These are phyloP conservation scores for Leptodactylus fuscus DNA, from an alignment of 2,113 vertebrate species.

Conservation along the genomic window DNA sequence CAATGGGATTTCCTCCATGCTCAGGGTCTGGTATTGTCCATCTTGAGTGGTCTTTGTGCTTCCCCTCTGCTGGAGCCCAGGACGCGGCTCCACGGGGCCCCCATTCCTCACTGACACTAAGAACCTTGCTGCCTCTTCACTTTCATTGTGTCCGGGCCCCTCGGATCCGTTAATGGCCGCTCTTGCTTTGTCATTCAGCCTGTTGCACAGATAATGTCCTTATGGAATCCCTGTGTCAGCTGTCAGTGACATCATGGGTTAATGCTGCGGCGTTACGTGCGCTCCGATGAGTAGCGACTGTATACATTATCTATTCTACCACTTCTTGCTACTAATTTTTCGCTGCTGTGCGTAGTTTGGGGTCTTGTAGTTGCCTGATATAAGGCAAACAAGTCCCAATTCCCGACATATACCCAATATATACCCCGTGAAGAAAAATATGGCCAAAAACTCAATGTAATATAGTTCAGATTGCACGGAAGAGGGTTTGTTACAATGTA, in stretches of 20 bases:
- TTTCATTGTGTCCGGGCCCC: not conserved
- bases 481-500: not conserved
- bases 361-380: too few species aligned
- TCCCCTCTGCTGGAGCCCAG: not conserved
- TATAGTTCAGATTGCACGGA: too few species aligned
- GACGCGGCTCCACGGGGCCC: not conserved
- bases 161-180: not conserved
- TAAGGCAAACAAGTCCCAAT: too few species aligned
- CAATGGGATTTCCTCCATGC: slow-evolving; percentile 5
- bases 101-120: not conserved
- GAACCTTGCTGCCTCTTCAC: not conserved
- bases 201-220: not conserved
- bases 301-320: too few species aligned
- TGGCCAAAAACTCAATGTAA: too few species aligned
- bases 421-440: too few species aligned
- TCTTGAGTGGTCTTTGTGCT: not conserved
- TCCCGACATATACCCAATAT: too few species aligned
- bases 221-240: not conserved
- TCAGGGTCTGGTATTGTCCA: slow-evolving; percentile 5
- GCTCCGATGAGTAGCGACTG: not conserved
- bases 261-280: not conserved
- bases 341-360: too few species aligned
- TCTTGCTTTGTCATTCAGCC: not conserved
- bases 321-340: too few species aligned
- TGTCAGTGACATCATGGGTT: not conserved